Conservation (phyloP, 2,888 invertebrate genomes). For the Sussaba pulchella region DNA sequence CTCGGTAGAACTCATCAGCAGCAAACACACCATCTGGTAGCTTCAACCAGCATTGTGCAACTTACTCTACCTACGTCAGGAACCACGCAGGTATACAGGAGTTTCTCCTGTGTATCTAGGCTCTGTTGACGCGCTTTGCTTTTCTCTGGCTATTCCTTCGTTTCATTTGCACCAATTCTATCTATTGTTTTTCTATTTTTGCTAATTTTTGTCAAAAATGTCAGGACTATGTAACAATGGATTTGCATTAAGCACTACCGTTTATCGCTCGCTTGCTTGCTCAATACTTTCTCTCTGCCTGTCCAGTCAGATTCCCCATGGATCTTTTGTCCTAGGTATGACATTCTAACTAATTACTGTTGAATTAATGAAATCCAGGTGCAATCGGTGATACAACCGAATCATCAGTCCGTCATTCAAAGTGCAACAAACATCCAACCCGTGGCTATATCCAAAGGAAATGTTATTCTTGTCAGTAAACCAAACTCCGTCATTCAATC, state of each 20-base stretch:
- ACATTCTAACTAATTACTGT: neutral
- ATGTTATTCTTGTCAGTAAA: constrained; percentile 95
- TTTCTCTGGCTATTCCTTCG: constrained; percentile 17
- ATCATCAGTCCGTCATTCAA: constrained; percentile 98
- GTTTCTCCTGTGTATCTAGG: constrained; percentile 79
- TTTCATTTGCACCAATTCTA: neutral
- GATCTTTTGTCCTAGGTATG: too few species aligned
- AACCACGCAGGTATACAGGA: constrained; percentile 83
- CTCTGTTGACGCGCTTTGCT: constrained; percentile 70
- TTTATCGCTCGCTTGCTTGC: too few species aligned
- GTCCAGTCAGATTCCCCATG: neutral
- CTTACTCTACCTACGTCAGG: constrained; percentile 88
- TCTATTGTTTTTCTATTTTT: too few species aligned
- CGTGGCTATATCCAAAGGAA: constrained; percentile 93
- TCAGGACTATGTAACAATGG: neutral
- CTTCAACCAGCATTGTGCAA: constrained; percentile 93
- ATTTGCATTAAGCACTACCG: neutral
- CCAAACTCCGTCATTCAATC: constrained; percentile 97
- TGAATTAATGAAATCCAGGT: constrained; percentile 86
- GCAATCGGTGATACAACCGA: constrained; percentile 98
- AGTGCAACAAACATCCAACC: constrained; percentile 94
- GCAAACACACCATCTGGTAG: constrained; percentile 85
- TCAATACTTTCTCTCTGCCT: neutral
- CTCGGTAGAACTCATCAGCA: constrained; percentile 83
- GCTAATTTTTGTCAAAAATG: neutral